Percentiles rank a stretch among this genome's conserved stretches.
phyloP scores from a whole-genome alignment of 2,113 vertebrate genomes.

The Paedocypris sp. region DNA sequence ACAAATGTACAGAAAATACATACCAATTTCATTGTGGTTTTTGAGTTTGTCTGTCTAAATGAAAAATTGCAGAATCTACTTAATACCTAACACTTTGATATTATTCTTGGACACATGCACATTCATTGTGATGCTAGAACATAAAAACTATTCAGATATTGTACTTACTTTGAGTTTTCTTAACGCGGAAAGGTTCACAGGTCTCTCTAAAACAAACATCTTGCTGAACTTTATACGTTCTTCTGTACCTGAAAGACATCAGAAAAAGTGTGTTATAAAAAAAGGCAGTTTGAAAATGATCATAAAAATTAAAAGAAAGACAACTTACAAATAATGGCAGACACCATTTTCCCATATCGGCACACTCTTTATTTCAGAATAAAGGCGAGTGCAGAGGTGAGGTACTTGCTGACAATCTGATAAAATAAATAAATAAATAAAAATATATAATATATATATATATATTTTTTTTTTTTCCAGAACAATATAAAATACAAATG shows the following conservation, averaged over 20 bases:
- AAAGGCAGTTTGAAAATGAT: too few species aligned
- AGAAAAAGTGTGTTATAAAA: too few species aligned
- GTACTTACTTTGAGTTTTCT: constrained; percentile 64
- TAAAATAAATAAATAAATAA: constrained; percentile 4
- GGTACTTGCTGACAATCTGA: constrained; percentile 79
- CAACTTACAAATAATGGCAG: constrained; percentile 74
- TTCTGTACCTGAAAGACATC: constrained; percentile 70
- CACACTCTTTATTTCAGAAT: constrained; percentile 82
- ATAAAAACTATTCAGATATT: too few species aligned
- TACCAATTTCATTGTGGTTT: constrained; percentile 53
- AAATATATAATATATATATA: neutral
- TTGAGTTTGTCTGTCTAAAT: constrained; percentile 56
- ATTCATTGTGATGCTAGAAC: too few species aligned
- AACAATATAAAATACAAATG: too few species aligned
- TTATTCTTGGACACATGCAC: too few species aligned
- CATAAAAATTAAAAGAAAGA: too few species aligned
- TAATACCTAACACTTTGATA: too few species aligned
- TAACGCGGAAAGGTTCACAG: constrained; percentile 60
- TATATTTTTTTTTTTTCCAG: neutral
- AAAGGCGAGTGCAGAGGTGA: constrained; percentile 79
- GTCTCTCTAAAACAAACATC: constrained; percentile 82
- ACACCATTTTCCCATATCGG: constrained; percentile 82
- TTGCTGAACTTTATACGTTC: constrained; percentile 78
- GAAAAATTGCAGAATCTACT: constrained; percentile 14
- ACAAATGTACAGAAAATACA: constrained; percentile 9